Evolutionary conservation across 2,797 vertebrate genomes (phyloP).

Genomic region (Fratercula arctica): DNA sequence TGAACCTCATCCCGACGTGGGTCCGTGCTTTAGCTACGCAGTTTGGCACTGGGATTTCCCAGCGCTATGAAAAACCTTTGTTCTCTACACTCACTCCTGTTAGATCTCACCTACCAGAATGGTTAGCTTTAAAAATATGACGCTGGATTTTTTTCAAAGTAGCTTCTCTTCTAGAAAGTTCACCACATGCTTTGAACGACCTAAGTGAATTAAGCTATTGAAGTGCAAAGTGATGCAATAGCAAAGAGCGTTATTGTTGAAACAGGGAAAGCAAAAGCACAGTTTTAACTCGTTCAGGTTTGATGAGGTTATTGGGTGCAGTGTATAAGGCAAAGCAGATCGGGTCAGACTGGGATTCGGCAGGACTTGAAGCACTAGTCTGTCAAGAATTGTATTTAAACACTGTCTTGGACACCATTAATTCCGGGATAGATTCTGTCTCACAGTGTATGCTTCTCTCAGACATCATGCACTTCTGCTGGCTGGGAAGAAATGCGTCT

Average conservation of each 20-base stretch:
- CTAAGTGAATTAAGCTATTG: neutral
- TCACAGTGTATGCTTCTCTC: neutral
- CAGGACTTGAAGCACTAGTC: neutral
- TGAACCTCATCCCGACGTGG: neutral
- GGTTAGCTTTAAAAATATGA: neutral
- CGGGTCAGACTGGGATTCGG: neutral
- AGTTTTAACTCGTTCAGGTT: neutral
- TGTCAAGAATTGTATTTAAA: neutral
- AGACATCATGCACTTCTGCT: neutral
- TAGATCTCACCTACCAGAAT: neutral
- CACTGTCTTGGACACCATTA: neutral
- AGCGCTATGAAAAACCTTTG: accelerated
- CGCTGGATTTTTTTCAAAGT: neutral
- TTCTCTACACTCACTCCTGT: neutral
- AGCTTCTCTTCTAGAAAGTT: neutral
- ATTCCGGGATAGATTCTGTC: neutral
- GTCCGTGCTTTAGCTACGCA: neutral
- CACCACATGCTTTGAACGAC: neutral
- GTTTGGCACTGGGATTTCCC: neutral
- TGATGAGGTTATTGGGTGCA: neutral
- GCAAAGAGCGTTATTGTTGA: neutral
- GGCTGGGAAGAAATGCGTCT: neutral
- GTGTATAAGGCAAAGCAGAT: neutral
- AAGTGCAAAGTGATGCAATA: neutral
- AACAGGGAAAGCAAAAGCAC: neutral